Conservation (phyloP, 1,140 invertebrate genomes). For the Drosophila santomea region DNA sequence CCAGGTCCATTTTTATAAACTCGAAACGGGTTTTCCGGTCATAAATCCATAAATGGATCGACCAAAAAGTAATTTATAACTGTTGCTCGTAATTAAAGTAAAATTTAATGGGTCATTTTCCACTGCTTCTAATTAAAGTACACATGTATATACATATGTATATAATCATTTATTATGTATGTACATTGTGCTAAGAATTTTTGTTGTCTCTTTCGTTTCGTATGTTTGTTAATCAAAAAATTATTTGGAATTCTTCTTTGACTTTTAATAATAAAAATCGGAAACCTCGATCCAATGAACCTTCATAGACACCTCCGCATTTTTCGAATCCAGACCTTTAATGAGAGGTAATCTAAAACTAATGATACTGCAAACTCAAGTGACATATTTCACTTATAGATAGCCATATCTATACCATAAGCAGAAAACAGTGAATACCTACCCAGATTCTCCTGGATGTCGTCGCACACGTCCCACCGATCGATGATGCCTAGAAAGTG, state of each 20-base stretch:
- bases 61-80: not conserved
- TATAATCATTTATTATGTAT: too few relatives aligned
- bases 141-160: too few relatives aligned
- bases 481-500: conserved; percentile 87
- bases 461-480: conserved; percentile 88
- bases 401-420: not conserved
- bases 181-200: too few relatives aligned
- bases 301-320: too few relatives aligned
- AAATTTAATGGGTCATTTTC: not conserved
- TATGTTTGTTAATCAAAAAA: not conserved
- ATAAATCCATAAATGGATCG: conserved; percentile 8
- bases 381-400: not conserved
- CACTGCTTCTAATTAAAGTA: too few relatives aligned
- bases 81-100: not conserved
- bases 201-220: too few relatives aligned
- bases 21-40: conserved; percentile 7
- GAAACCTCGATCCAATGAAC: too few relatives aligned
- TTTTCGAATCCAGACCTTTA: not conserved
- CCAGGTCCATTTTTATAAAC: conserved; percentile 4
- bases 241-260: not conserved
- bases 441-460: conserved; percentile 87
- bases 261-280: too few relatives aligned
- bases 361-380: not conserved
- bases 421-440: conserved; percentile 29
- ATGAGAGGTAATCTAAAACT: not conserved